Base-by-base conservation (phyloP, 92 coral and sea anemone genomes). In the Epizoanthus illoricatus region DNA sequence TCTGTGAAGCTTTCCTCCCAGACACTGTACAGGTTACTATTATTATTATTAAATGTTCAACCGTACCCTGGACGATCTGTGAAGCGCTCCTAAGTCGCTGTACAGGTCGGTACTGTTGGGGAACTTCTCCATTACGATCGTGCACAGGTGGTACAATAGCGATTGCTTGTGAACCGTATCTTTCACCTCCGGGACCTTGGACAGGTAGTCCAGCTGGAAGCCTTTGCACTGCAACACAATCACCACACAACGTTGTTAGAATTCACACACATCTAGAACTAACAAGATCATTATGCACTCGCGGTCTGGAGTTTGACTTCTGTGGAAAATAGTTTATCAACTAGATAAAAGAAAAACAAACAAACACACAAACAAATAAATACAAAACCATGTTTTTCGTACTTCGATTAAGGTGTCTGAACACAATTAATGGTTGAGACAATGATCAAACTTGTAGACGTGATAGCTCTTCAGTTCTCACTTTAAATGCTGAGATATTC, bases 91-190 rank as follows among this genome's bases (percentile, higher is more conserved):
- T 15, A 96, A 90, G 58, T 96, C 97, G 67, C 95, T 96, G 91
- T 96, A 96, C 23, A 96, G 91, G 91, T 96, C 99, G 12, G 97
- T 89, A 20, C 98, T 93, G 80, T 90, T 88, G 1, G 99, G 99
- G 69, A 96, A 96, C 76, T 96, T 96, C 71, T 96, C 99, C 99
- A 96, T 96, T 65, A 96, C 99, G 79, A 93, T 93, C 75, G 98
- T 93, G 74, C 99, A 93, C 86, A 96, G 86, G 88, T 96, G 99
- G 81, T 91, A 96, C 56, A 96, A 79, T 59, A 96, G 74, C 23
- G 99, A 96, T 87, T 96, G 99, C 70, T 96, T 96, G 83, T 96
- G 98, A 7, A 96, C 99, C 4, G 99, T 96, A 91, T 96, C 99
- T 72, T 96, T 96, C 15, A 96, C 99, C 82, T 96, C 99, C 18